These are phyloP conservation scores for Neodiprion pinetum DNA, from an alignment of 1,140 invertebrate genomes.

Conservation along the genomic window DNA sequence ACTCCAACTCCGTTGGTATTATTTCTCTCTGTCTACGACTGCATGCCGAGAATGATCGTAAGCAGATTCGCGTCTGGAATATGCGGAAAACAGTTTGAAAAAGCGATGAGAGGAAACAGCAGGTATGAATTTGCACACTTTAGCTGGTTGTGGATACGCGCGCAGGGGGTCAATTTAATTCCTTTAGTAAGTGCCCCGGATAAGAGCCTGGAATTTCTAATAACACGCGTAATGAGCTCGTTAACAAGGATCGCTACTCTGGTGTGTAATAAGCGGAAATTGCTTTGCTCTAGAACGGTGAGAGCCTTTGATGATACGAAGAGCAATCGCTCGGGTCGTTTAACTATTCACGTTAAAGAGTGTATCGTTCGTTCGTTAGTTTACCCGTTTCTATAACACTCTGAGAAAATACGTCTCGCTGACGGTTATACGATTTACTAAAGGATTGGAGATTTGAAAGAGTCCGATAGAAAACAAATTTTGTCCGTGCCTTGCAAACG, in stretches of 20 bases:
- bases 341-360: not conserved
- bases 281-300: slow-evolving; percentile 21
- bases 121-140: not conserved
- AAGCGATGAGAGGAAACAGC: not conserved
- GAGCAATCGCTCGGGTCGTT: not conserved
- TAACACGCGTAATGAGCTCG: slow-evolving; percentile 37
- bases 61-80: not conserved
- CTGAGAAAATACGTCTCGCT: no score
- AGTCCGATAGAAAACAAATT: no score
- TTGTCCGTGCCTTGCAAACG: no score
- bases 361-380: not conserved
- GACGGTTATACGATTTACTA: no score
- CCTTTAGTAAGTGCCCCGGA: not conserved
- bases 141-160: not conserved
- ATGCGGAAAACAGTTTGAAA: not conserved
- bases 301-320: not conserved
- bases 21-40: no score
- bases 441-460: no score
- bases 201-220: slow-evolving; percentile 31
- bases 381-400: no score
- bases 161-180: not conserved
- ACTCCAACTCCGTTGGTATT: no score
- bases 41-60: no score
- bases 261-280: slow-evolving; percentile 26
- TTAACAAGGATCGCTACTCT: slow-evolving; percentile 27